A percentile compares a stretch with the other conserved stretches of the same genome.
Conservation (phyloP, 2,888 invertebrate genomes). For the Eristalis arbustorum region DNA sequence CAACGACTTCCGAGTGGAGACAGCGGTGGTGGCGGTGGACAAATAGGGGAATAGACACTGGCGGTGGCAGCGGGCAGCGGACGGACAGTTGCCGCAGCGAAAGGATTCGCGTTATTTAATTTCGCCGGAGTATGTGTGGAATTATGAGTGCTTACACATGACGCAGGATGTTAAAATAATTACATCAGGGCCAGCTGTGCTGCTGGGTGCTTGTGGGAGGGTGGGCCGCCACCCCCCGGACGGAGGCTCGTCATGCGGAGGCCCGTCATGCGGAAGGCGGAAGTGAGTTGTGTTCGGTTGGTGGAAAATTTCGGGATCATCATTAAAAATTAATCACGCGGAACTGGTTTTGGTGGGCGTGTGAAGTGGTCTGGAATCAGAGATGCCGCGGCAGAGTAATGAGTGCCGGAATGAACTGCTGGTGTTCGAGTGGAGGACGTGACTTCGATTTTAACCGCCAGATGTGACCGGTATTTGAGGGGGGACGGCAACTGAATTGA, state of each 20-base stretch:
- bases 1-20: constrained; percentile 21
- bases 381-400: neutral
- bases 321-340: neutral
- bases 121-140: constrained; percentile 37
- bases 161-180: constrained; percentile 43
- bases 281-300: neutral
- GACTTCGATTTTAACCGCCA: too few species aligned
- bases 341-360: neutral
- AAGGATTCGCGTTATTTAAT: constrained; percentile 50
- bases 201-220: neutral
- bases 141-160: constrained; percentile 52
- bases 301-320: constrained; percentile 19
- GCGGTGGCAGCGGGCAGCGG: neutral
- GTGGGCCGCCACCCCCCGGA: too few species aligned
- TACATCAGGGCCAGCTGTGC: constrained; percentile 15
- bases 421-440: too few species aligned
- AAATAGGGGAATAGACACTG: constrained; percentile 44
- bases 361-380: neutral
- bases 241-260: neutral
- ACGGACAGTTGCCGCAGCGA: neutral
- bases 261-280: neutral
- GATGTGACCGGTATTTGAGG: too few species aligned
- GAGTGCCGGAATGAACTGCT: too few species aligned
- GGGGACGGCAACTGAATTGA: too few species aligned
- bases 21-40: constrained; percentile 24